Percentiles rank a stretch among this genome's conserved stretches.
Conservation (phyloP, 2,797 vertebrate species). For the Channa striata region DNA sequence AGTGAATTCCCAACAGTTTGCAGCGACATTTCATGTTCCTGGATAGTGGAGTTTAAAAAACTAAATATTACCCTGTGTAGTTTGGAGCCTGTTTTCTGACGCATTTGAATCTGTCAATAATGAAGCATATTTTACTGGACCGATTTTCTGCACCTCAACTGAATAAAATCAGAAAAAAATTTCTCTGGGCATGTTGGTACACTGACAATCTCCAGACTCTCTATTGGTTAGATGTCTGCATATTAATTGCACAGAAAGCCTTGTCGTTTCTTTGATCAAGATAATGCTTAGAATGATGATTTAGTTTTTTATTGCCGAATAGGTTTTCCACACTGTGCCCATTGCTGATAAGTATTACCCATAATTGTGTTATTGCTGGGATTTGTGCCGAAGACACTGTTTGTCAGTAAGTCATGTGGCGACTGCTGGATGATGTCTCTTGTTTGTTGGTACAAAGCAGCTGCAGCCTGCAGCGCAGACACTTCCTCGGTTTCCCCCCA, state of each 20-base stretch:
- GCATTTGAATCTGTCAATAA: too few species aligned
- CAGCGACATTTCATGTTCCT: too few species aligned
- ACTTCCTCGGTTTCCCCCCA: constrained; percentile 15
- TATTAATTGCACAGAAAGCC: constrained; percentile 4
- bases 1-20: too few species aligned
- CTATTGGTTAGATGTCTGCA: not conserved
- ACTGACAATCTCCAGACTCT: constrained; percentile 7
- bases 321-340: not conserved
- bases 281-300: too few species aligned
- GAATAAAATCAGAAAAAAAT: too few species aligned
- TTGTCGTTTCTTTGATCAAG: too few species aligned
- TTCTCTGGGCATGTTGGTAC: not conserved
- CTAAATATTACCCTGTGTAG: too few species aligned
- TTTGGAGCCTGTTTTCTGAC: too few species aligned
- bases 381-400: constrained; percentile 11
- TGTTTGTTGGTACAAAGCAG: constrained; percentile 46
- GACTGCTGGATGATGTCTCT: constrained; percentile 23
- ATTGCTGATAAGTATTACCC: not conserved
- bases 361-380: not conserved
- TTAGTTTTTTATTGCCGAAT: not conserved
- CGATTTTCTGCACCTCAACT: not conserved
- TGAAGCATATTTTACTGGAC: constrained; percentile 4
- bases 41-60: too few species aligned
- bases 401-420: constrained; percentile 35
- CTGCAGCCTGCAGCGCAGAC: constrained; percentile 23